Conservation (phyloP, 64 coral and sea anemone species). For the Actinia equina region DNA sequence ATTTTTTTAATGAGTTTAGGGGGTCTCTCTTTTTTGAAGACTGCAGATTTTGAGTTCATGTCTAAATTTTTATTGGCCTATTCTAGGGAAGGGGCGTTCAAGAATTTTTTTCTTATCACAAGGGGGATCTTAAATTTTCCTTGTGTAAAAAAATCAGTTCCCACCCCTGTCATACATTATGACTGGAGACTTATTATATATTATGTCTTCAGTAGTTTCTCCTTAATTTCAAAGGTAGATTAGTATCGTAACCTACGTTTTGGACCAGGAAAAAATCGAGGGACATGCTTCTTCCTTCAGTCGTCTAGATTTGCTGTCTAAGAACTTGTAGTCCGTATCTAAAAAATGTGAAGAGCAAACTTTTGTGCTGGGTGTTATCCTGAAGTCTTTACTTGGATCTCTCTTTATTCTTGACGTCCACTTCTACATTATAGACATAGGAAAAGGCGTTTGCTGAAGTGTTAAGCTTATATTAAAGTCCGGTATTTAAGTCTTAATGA, state of each 20-base stretch:
- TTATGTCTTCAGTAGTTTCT: background rate
- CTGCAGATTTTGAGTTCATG: too few relatives aligned
- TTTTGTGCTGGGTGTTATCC: conserved; percentile 5
- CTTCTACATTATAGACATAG: background rate
- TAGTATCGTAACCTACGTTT: background rate
- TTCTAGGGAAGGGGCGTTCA: too few relatives aligned
- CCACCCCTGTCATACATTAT: background rate
- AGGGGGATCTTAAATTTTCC: too few relatives aligned
- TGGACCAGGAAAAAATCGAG: conserved; percentile 16
- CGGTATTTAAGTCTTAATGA: too few relatives aligned
- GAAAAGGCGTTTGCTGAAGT: too few relatives aligned
- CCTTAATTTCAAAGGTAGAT: background rate
- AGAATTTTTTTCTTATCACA: too few relatives aligned
- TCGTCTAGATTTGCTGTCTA: background rate
- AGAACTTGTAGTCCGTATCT: conserved; percentile 1
- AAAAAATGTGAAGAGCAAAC: conserved; percentile 32
- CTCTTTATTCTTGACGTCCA: conserved; percentile 19
- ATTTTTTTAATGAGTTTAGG: too few relatives aligned
- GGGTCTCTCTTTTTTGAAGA: too few relatives aligned
- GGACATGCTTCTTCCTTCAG: conserved; percentile 16
- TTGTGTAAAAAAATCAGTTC: too few relatives aligned
- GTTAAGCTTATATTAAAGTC: too few relatives aligned
- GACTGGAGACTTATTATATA: background rate
- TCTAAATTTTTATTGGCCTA: too few relatives aligned
- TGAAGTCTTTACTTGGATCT: conserved; percentile 28